Evolutionary conservation across 2,888 invertebrate genomes (phyloP).

Genomic region (Drosophila mimetica): DNA sequence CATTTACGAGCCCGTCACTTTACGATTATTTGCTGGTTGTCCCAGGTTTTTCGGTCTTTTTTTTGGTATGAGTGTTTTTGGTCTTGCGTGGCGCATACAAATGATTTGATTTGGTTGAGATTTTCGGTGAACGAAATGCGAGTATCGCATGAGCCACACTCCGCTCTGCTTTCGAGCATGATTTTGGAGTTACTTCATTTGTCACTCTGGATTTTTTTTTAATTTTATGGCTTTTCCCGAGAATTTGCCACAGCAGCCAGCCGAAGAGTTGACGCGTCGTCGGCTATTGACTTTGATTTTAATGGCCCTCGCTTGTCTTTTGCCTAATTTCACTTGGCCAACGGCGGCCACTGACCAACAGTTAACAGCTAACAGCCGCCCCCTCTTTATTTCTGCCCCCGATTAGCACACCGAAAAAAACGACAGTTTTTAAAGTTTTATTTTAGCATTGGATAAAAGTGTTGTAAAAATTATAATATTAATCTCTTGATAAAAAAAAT

Average conservation of each 20-base stretch:
- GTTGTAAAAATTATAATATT: no score
- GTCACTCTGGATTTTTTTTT: constrained; percentile 61
- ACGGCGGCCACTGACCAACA: constrained; percentile 40
- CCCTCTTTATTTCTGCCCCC: constrained; percentile 30
- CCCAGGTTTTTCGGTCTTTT: neutral
- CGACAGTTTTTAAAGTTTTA: neutral
- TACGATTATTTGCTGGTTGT: constrained; percentile 64
- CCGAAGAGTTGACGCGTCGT: constrained; percentile 40
- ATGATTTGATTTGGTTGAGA: constrained; percentile 79
- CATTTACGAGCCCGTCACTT: constrained; percentile 79
- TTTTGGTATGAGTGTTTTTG: constrained; percentile 41
- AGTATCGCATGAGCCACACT: constrained; percentile 22
- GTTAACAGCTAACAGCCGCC: constrained; percentile 35
- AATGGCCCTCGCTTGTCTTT: constrained; percentile 56
- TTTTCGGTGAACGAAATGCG: constrained; percentile 61
- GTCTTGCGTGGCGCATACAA: constrained; percentile 81
- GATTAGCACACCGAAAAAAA: constrained; percentile 25
- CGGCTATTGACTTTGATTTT: constrained; percentile 78
- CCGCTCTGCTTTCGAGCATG: constrained; percentile 71
- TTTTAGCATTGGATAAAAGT: no score
- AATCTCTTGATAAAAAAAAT: no score
- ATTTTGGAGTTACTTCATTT: constrained; percentile 77
- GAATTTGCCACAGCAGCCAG: constrained; percentile 63
- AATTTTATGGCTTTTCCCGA: constrained; percentile 76
- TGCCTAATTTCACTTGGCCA: constrained; percentile 69